A percentile compares a stretch with the other conserved stretches of the same genome.
phyloP scores from a whole-genome alignment of 2,888 invertebrate genomes.

The Electrophaes corylata region DNA sequence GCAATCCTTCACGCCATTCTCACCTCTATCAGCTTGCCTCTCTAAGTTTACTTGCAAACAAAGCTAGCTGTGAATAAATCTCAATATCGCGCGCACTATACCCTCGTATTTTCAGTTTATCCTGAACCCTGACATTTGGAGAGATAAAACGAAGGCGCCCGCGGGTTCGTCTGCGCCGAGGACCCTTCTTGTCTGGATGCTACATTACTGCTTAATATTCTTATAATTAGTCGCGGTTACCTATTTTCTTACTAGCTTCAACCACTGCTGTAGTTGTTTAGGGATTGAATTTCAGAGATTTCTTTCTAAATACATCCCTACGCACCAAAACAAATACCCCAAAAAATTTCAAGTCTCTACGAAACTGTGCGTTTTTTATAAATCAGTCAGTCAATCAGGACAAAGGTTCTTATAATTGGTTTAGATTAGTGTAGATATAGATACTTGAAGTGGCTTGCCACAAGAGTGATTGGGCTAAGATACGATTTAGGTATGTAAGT shows the following conservation, averaged over 20 bases:
- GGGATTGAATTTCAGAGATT: too few relatives aligned
- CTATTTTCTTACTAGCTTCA: too few relatives aligned
- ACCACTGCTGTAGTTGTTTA: too few relatives aligned
- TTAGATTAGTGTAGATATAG: too few relatives aligned
- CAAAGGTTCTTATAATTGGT: too few relatives aligned
- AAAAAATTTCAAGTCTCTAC: too few relatives aligned
- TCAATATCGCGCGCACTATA: conserved; percentile 19
- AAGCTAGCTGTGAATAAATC: conserved; percentile 25
- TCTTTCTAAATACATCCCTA: too few relatives aligned
- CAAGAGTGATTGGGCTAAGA: not conserved
- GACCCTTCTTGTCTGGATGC: not conserved
- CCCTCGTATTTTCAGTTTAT: conserved; percentile 10
- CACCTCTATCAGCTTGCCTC: not conserved
- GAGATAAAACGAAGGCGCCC: conserved; percentile 12
- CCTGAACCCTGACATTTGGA: conserved; percentile 7
- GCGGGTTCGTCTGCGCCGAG: not conserved
- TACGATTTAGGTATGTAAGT: not conserved
- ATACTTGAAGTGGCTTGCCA: not conserved
- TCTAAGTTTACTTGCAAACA: conserved; percentile 8
- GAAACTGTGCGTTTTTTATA: too few relatives aligned
- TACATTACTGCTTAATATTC: not conserved
- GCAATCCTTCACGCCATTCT: conserved; percentile 9
- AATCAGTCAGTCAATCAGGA: too few relatives aligned
- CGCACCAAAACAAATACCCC: too few relatives aligned
- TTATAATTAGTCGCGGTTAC: too few relatives aligned